Base-by-base conservation (phyloP, 2,113 vertebrate genomes). In the Mobula birostris region DNA sequence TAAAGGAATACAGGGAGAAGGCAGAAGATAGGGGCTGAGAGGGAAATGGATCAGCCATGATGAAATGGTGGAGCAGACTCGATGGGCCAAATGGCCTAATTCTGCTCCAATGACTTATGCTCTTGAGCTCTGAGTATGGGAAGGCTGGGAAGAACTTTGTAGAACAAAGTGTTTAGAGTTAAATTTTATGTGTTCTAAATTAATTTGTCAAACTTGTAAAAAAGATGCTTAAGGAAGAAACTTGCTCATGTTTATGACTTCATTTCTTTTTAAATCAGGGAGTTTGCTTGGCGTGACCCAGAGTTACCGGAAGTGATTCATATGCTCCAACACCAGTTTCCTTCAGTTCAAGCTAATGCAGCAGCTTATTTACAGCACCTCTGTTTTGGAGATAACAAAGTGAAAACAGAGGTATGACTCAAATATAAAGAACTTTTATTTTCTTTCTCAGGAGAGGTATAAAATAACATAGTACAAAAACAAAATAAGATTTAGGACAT, bases 301-400 rank as follows among this genome's bases (percentile, higher is more conserved):
- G 99, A 99, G 95, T 95, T 99, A 95, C 98, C 97, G 0, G 99
- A 99, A 95, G 99, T 99, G 95, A 99, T 99, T 80, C 98, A 98
- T 96, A 99, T 99, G 98, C 98, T 99, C 5, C 98, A 99, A 94
- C 98, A 99, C 95, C 98, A 99, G 95, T 99, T 99, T 95, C 98
- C 98, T 0, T 99, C 98, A 0, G 99, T 99, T 78, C 98, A 99
- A 96, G 98, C 99, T 0, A 99, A 99, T 0, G 99, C 99, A 0
- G 99, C 99, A 0, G 99, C 98, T 94, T 99, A 99, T 95, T 97
- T 99, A 3, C 99, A 99, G 95, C 99, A 99, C 96, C 97, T 99
- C 95, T 99, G 98, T 96, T 99, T 98, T 0, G 98, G 98, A 0
- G 98, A 99, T 95, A 99, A 98, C 96, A 97, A 97, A 95, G 96